Percentiles rank a stretch among this genome's conserved stretches.
Evolutionary conservation across 2,888 invertebrate genomes (phyloP).

Genomic region (Micropterix aruncella): DNA sequence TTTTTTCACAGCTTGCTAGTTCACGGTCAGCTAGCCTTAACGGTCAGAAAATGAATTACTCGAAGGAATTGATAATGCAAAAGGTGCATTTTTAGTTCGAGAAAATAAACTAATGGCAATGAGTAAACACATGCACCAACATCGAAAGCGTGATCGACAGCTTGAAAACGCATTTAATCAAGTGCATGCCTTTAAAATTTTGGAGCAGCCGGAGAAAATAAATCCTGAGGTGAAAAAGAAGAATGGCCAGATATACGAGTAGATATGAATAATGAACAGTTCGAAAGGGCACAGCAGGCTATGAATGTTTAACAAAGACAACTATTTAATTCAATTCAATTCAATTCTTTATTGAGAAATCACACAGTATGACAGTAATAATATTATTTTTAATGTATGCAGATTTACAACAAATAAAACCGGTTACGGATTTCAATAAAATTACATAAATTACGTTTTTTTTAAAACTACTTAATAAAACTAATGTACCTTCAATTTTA

Average conservation of each 20-base stretch:
- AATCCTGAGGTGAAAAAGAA: conserved; percentile 4
- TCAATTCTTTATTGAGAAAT: too few relatives aligned
- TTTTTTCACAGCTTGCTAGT: conserved; percentile 17
- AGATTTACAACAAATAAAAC: too few relatives aligned
- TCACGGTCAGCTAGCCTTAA: conserved; percentile 15
- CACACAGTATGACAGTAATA: too few relatives aligned
- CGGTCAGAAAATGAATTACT: conserved; percentile 14
- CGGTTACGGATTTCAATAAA: too few relatives aligned
- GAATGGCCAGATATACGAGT: conserved; percentile 6
- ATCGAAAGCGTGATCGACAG: conserved; percentile 13
- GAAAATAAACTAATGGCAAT: conserved; percentile 10
- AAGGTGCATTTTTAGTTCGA: conserved; percentile 13
- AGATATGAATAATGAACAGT: conserved; percentile 13
- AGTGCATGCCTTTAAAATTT: conserved; percentile 14
- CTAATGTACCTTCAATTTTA: too few relatives aligned
- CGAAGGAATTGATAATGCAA: conserved; percentile 12
- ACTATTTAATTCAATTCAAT: conserved; percentile 1
- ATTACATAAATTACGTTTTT: too few relatives aligned
- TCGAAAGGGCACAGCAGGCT: conserved; percentile 8
- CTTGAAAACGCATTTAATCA: conserved; percentile 16
- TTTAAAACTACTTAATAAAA: too few relatives aligned
- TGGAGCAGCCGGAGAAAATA: conserved; percentile 12
- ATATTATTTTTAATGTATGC: too few relatives aligned
- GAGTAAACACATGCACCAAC: conserved; percentile 8
- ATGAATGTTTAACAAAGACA: conserved; percentile 9